These are phyloP conservation scores for Cylloceria caligata DNA, from an alignment of 2,888 invertebrate genomes.

Conservation along the genomic window DNA sequence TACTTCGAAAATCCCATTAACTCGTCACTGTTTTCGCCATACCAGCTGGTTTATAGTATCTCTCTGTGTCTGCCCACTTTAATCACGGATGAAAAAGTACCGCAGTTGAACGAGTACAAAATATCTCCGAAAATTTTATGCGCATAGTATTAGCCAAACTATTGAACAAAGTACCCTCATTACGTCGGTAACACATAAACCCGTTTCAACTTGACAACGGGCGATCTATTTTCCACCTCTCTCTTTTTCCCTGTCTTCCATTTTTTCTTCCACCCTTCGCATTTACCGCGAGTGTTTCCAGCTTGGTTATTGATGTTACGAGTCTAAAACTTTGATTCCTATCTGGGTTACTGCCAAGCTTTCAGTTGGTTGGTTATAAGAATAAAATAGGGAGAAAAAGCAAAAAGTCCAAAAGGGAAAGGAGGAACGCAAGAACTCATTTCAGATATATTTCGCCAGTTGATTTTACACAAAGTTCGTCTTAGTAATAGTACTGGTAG, in stretches of 20 bases:
- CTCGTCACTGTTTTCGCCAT: no score
- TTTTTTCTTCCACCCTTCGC: conserved; percentile 1
- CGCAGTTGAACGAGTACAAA: conserved; percentile 49
- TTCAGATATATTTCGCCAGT: background rate
- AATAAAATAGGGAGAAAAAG: conserved; percentile 7
- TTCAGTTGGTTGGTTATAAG: background rate
- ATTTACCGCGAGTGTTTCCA: conserved; percentile 13
- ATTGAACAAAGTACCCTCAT: conserved; percentile 33
- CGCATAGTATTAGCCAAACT: conserved; percentile 21
- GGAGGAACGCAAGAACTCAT: background rate
- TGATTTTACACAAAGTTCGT: background rate
- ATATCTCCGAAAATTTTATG: conserved; percentile 16
- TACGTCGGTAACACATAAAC: conserved; percentile 24
- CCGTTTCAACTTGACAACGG: conserved; percentile 27
- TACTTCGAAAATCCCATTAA: no score
- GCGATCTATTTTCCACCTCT: conserved; percentile 21
- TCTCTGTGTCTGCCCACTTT: background rate
- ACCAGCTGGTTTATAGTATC: background rate
- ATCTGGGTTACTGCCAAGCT: conserved; percentile 1
- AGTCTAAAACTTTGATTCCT: background rate
- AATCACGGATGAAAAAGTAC: conserved; percentile 61
- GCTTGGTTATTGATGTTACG: conserved; percentile 1
- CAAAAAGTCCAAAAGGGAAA: conserved; percentile 16
- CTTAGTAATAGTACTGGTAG: background rate
- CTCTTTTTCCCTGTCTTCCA: conserved; percentile 6